Conservation (phyloP, 2,888 invertebrate species). For the Macroteleia sp. region DNA sequence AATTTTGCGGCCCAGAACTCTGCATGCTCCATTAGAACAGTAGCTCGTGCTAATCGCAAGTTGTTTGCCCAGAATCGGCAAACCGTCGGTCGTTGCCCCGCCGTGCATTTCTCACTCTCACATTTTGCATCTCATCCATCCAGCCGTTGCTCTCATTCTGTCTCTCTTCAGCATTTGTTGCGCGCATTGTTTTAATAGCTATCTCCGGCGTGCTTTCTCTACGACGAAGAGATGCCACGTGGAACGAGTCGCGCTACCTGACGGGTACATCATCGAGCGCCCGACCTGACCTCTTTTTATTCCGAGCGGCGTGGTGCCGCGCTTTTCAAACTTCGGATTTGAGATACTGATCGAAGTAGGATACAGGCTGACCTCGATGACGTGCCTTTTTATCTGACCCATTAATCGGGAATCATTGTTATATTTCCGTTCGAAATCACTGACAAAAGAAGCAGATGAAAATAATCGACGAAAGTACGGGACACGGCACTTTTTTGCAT, state of each 20-base stretch:
- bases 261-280: conserved; percentile 19
- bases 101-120: conserved; percentile 60
- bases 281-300: conserved; percentile 58
- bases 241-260: conserved; percentile 14
- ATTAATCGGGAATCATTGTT: conserved; percentile 50
- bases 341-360: conserved; percentile 54
- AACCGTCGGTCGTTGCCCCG: conserved; percentile 60
- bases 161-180: conserved; percentile 33
- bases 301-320: conserved; percentile 29
- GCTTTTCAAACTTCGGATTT: conserved; percentile 56
- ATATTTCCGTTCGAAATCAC: conserved; percentile 16
- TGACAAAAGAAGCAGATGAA: conserved; percentile 16
- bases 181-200: conserved; percentile 33
- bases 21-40: too few relatives aligned
- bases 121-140: conserved; percentile 42
- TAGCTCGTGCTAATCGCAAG: conserved; percentile 16
- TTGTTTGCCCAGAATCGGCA: conserved; percentile 58
- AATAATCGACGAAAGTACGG: conserved; percentile 1
- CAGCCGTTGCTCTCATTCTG: conserved; percentile 27
- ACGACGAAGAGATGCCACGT: conserved; percentile 5
- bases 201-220: conserved; percentile 41
- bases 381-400: conserved; percentile 57
- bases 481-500: background rate
- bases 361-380: conserved; percentile 53
- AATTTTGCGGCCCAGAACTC: too few relatives aligned